Evolutionary conservation across 2,113 vertebrate genomes (phyloP).

Genomic region (Cyprichromis sp.): DNA sequence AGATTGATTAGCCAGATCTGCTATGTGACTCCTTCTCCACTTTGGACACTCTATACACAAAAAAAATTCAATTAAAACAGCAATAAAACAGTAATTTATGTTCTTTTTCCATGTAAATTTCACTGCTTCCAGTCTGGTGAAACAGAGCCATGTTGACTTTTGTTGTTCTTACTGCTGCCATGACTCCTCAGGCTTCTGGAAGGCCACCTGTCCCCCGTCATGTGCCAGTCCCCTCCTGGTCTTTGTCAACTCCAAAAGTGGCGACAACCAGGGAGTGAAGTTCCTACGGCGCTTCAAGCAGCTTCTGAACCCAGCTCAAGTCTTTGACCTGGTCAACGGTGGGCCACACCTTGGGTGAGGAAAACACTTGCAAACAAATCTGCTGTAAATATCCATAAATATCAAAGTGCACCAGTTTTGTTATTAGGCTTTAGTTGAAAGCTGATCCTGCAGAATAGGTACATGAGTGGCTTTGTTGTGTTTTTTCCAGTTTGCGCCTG

Average conservation of each 20-base stretch:
- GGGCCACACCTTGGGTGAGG: constrained; percentile 94
- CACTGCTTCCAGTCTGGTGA: not conserved
- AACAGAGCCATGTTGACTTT: not conserved
- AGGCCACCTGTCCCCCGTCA: constrained; percentile 95
- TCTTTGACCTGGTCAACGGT: constrained; percentile 98
- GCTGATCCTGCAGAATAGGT: not conserved
- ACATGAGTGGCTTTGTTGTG: not conserved
- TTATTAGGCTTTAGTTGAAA: not conserved
- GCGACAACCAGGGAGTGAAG: constrained; percentile 98
- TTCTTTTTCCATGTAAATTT: not conserved
- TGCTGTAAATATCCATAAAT: not conserved
- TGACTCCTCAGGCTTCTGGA: constrained; percentile 87
- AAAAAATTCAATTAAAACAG: not conserved
- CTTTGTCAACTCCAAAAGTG: constrained; percentile 98
- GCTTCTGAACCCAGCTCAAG: constrained; percentile 96
- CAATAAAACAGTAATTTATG: not conserved
- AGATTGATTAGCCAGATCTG: not conserved
- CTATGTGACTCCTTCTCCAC: not conserved
- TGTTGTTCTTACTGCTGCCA: not conserved
- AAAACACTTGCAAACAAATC: not conserved
- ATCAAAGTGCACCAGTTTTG: not conserved
- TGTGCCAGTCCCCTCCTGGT: constrained; percentile 96
- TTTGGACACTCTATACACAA: not conserved
- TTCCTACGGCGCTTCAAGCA: constrained; percentile 98
- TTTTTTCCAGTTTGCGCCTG: constrained; percentile 82